Base-by-base conservation (phyloP, 2,113 vertebrate genomes). In the Salvelinus namaycush region DNA sequence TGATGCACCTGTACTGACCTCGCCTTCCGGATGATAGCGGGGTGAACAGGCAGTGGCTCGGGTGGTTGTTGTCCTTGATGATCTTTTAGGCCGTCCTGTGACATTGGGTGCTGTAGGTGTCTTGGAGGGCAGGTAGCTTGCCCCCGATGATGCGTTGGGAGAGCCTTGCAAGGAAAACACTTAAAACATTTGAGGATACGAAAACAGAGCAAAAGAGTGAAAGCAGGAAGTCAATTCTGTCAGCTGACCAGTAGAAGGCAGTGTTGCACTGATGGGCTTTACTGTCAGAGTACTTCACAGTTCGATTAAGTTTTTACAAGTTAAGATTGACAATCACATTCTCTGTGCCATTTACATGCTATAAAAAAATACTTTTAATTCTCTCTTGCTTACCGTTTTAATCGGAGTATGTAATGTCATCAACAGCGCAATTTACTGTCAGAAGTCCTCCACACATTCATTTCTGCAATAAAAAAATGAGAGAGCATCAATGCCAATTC, bases 191-290 rank as follows among this genome's bases (percentile, higher is more conserved):
- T 68, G 67, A 22, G 65, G 65, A 14, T 44, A 8, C 9, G 18
- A 44, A 24, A 48, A 49, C 20, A 29, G 24, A 11, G 67, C 22
- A 24, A 20, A 62, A 14, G 20, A 68, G 31, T 18, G 2, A 13
- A 27, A 44, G 18, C 12, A 49, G 68, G 11, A 6, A 48, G 34
- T 49, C 68, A 34, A 48, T 34, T 69, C 31, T n/a, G 13, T 26
- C 11, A 64, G n/a, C 51, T 69, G 51, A n/a, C 86, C 87, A 89
- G 86, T 84, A 89, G 87, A 74, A 79, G 87, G 86, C 86, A 81
- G 75, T 86, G 72, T 84, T 84, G 79, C 24, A 86, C 81, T 66
- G 59, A 78, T 67, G 73, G 80, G 27, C 49, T 51, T 66, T 79
- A 48, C 29, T 64, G 51, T 49, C 54, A 13, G 31, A 7, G 11